Percentiles rank a stretch among this genome's conserved stretches.
Evolutionary conservation across 2,797 vertebrate species (phyloP).

Genomic region (Falco biarmicus): DNA sequence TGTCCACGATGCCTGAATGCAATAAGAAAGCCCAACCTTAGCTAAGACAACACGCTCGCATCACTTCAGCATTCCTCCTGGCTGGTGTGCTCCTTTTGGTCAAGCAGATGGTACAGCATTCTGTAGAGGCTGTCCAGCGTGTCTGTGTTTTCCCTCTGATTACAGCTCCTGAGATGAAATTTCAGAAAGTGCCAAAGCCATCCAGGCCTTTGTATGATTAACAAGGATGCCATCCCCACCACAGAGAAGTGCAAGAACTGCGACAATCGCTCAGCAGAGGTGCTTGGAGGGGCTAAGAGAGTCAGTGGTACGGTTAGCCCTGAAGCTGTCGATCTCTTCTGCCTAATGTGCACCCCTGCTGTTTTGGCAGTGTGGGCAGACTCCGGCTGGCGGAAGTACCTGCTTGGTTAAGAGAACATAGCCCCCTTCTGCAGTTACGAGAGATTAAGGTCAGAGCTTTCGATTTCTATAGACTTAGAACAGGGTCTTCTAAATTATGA

Average conservation of each 20-base stretch:
- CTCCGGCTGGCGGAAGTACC: neutral
- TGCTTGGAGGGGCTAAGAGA: neutral
- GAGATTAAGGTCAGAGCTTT: neutral
- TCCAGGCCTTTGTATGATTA: neutral
- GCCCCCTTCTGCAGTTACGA: neutral
- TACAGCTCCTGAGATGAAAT: neutral
- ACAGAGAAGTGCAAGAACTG: neutral
- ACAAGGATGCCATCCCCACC: neutral
- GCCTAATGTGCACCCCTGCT: neutral
- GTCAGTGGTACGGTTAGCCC: neutral
- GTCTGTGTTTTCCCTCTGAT: slow-evolving; percentile 7
- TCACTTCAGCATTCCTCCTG: neutral
- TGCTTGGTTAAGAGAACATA: neutral
- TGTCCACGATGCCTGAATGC: neutral
- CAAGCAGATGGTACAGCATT: slow-evolving; percentile 5
- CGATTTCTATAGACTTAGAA: neutral
- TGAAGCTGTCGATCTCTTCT: neutral
- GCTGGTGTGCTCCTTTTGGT: neutral
- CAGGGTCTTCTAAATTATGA: neutral
- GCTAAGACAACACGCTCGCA: neutral
- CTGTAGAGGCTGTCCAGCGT: neutral
- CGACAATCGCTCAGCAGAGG: neutral
- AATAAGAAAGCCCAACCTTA: neutral
- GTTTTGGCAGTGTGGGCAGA: neutral
- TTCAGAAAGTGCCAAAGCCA: neutral